Evolutionary conservation across 2,113 vertebrate genomes (phyloP), one percentile per base, ranked within the genome.

Genomic region (Festucalex cinctus): DNA sequence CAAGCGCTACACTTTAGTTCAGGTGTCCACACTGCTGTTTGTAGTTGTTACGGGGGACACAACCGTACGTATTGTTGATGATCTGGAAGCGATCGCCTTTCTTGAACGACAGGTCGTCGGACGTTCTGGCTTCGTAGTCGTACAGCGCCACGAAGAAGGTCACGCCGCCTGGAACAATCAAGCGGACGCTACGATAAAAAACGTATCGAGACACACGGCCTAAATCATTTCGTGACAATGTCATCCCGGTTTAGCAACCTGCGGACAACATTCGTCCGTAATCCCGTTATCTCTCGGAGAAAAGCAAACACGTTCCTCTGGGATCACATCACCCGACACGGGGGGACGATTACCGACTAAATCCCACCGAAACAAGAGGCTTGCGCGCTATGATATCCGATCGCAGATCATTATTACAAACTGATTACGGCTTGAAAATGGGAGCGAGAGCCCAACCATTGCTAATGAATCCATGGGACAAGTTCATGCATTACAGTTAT

Each of bases 81-180:
- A 99, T 98, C 91, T 99, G 97, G 92, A 98, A 99, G 77, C 96
- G 92, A 90, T 99, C 97, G 41, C 96, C 95, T 81, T 99, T 99
- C 88, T 94, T 96, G 87, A 99, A 99, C 22, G 97, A 98, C 71
- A 99, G 95, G 80, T 99, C 97, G 81, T 99, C 97, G 70, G 94
- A 94, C 68, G 97, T 99, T 89, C 97, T 92, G 81, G 97, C 97
- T 95, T 99, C 97, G 79, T 99, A 99, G 91, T 99, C 96, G 48
- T 98, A 99, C 88, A 99, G 95, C 92, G 97, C 97, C 93, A 99
- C 97, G 88, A 99, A 98, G 91, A 98, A 92, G 39, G 97, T 99
- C 82, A 99, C 95, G 41, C 97, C 96, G 83, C 96, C 97, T 99
- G 74, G 68, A 73, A 81, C 7, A 81, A 66, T 69, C 4, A 32